A percentile compares a stretch with the other conserved stretches of the same genome.
These are phyloP conservation scores for Limonius californicus DNA, from an alignment of 1,140 invertebrate species.

Conservation along the genomic window DNA sequence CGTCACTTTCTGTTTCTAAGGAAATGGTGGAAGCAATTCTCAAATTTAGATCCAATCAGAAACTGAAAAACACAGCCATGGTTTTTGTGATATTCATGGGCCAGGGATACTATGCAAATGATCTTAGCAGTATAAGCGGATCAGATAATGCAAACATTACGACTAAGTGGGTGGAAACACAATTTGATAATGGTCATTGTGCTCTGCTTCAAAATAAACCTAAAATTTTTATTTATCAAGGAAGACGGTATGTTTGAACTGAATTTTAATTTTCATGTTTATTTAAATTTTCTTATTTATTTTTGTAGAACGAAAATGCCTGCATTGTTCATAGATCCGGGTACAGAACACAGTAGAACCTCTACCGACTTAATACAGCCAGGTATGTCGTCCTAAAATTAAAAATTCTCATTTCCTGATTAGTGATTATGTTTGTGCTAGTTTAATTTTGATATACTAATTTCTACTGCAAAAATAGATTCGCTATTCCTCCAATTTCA, in stretches of 20 bases:
- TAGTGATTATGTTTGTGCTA: too few species aligned
- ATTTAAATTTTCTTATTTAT: too few species aligned
- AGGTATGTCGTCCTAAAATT: too few species aligned
- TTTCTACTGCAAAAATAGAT: too few species aligned
- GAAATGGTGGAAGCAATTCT: conserved; percentile 43
- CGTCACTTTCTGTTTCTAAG: conserved; percentile 33
- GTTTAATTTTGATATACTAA: too few species aligned
- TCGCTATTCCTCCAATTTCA: too few species aligned
- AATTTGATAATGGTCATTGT: conserved; percentile 61
- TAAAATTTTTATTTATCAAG: conserved; percentile 73
- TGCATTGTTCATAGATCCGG: too few species aligned
- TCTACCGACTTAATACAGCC: too few species aligned
- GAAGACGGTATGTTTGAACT: conserved; percentile 58
- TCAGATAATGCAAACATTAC: conserved; percentile 48
- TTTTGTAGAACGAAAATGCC: too few species aligned
- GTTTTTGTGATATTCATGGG: conserved; percentile 57
- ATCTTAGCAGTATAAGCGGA: conserved; percentile 36
- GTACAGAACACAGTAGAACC: too few species aligned
- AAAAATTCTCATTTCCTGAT: too few species aligned
- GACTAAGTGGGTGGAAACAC: conserved; percentile 51
- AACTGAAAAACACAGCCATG: conserved; percentile 49
- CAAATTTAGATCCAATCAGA: conserved; percentile 42
- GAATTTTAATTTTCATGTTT: not conserved
- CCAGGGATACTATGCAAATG: conserved; percentile 47
- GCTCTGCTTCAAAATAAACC: conserved; percentile 59